Evolutionary conservation across 2,113 vertebrate species (phyloP).

Genomic region (Apeltes quadracus): DNA sequence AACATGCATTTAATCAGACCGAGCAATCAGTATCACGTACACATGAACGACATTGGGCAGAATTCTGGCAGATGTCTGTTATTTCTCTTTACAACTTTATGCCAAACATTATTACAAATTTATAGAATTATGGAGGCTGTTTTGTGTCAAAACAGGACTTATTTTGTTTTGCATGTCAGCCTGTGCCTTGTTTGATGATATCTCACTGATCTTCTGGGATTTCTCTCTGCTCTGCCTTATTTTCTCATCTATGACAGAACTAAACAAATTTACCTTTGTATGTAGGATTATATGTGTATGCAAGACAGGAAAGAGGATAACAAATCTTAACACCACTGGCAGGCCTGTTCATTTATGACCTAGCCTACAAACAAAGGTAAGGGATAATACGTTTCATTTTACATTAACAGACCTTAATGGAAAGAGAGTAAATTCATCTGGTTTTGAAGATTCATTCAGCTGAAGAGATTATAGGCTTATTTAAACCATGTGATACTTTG

Average conservation of each 20-base stretch:
- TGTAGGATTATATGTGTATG: not conserved
- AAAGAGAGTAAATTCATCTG: no score
- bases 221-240: constrained; percentile 3
- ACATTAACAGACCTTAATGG: not conserved
- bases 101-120: not conserved
- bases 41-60: not conserved
- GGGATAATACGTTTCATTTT: not conserved
- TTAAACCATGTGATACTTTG: not conserved
- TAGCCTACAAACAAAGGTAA: not conserved
- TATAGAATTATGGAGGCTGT: not conserved
- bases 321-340: not conserved
- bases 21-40: constrained; percentile 1
- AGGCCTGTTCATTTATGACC: not conserved
- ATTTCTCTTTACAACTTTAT: not conserved
- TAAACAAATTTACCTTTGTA: not conserved
- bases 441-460: not conserved
- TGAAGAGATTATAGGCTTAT: not conserved
- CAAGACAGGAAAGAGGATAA: not conserved
- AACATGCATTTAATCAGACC: constrained; percentile 42
- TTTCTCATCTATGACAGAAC: not conserved
- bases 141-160: not conserved
- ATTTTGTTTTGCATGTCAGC: not conserved
- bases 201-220: not conserved
- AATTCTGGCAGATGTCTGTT: not conserved
- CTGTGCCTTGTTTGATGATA: not conserved